Percentiles rank a stretch among this genome's conserved stretches.
phyloP scores from a whole-genome alignment of 2,888 invertebrate genomes.

The Mylabris sibirica region DNA sequence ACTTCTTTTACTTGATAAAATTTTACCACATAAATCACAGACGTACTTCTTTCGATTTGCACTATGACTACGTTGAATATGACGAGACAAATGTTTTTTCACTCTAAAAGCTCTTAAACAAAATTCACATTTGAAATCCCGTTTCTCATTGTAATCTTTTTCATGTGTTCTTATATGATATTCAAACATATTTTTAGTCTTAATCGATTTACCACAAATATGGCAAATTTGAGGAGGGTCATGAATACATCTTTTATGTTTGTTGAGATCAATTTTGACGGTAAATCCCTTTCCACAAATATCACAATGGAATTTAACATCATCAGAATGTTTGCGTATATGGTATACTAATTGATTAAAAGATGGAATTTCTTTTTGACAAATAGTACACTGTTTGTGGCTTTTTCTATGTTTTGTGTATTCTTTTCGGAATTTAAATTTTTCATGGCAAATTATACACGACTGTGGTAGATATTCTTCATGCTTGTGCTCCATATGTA shows the following conservation, averaged over 20 bases:
- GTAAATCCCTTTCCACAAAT: conserved; percentile 48
- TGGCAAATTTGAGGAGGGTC: background rate
- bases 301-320: conserved; percentile 63
- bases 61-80: conserved; percentile 30
- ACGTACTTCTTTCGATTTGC: conserved; percentile 23
- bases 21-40: conserved; percentile 52
- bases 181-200: background rate
- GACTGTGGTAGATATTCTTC: background rate
- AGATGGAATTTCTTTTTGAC: background rate
- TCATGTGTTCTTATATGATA: background rate
- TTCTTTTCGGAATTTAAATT: background rate
- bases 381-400: background rate
- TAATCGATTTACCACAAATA: background rate
- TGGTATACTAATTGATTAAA: conserved; percentile 60
- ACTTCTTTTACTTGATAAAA: conserved; percentile 42
- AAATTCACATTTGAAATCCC: conserved; percentile 12
- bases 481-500: background rate
- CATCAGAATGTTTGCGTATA: conserved; percentile 64
- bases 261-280: conserved; percentile 47
- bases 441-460: background rate
- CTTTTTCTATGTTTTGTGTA: background rate
- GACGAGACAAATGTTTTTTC: background rate
- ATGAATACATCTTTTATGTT: conserved; percentile 41
- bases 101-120: background rate
- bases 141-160: background rate